Conservation (phyloP, 2,888 invertebrate species). For the Lasioglossum lativentre region DNA sequence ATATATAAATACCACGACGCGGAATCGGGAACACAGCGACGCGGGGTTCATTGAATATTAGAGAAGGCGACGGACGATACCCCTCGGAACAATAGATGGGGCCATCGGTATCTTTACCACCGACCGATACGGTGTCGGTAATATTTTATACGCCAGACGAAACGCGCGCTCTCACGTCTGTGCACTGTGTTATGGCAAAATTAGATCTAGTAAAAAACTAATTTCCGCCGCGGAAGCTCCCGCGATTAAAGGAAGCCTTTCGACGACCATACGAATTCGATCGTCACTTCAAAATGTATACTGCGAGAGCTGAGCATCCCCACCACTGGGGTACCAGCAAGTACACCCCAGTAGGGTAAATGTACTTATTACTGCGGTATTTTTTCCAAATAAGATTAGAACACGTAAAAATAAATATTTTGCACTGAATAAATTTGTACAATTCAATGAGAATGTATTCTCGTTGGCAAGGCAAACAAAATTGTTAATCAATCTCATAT, state of each 20-base stretch:
- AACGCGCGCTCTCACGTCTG: background rate
- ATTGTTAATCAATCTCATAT: too few relatives aligned
- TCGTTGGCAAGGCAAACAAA: too few relatives aligned
- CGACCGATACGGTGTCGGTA: background rate
- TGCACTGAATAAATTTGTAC: too few relatives aligned
- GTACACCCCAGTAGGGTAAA: too few relatives aligned
- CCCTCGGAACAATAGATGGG: background rate
- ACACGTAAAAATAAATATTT: too few relatives aligned
- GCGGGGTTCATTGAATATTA: background rate
- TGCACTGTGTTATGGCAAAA: background rate
- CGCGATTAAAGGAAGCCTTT: background rate
- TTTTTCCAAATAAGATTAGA: too few relatives aligned
- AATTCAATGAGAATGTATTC: too few relatives aligned
- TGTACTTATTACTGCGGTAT: too few relatives aligned
- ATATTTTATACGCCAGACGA: background rate
- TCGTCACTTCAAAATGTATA: background rate
- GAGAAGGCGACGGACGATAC: background rate
- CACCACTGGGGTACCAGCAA: too few relatives aligned
- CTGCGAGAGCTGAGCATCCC: too few relatives aligned
- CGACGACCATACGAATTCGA: background rate
- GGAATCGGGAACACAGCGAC: background rate
- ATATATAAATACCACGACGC: background rate
- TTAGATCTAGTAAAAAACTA: too few relatives aligned
- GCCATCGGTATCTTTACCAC: background rate
- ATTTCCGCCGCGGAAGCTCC: background rate